Conservation (phyloP, 2,888 invertebrate species). For the Trissonchulus sp. region DNA sequence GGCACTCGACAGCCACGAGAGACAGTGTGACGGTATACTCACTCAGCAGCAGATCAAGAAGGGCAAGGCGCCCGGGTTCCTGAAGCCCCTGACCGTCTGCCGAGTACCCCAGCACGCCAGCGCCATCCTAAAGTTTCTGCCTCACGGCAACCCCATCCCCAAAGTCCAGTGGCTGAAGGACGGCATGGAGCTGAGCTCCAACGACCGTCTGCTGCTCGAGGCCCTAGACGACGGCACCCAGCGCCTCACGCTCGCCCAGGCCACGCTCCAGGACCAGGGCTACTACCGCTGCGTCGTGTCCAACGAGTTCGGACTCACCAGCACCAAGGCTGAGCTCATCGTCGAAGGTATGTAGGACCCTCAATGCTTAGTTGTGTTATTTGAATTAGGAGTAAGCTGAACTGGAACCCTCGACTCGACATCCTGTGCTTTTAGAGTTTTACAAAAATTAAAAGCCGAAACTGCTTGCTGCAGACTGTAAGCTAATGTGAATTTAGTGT, state of each 20-base stretch:
- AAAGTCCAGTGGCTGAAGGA: conserved; percentile 51
- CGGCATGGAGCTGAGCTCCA: conserved; percentile 46
- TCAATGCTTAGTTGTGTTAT: too few relatives aligned
- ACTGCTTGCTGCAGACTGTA: too few relatives aligned
- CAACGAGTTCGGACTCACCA: conserved; percentile 48
- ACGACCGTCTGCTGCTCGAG: conserved; percentile 43
- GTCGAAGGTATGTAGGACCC: conserved; percentile 41
- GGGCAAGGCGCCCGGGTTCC: conserved; percentile 52
- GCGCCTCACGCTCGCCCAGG: conserved; percentile 51
- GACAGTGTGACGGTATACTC: too few relatives aligned
- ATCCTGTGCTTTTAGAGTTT: too few relatives aligned
- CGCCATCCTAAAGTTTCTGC: conserved; percentile 47
- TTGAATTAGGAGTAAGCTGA: too few relatives aligned
- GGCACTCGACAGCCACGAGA: too few relatives aligned
- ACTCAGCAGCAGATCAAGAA: conserved; percentile 37
- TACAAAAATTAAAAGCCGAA: too few relatives aligned
- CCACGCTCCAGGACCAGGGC: conserved; percentile 67
- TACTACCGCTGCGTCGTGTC: conserved; percentile 62
- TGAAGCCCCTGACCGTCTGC: conserved; percentile 46
- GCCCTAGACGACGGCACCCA: conserved; percentile 48
- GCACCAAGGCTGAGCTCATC: conserved; percentile 49
- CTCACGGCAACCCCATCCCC: conserved; percentile 52
- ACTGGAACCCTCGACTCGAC: too few relatives aligned
- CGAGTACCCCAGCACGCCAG: conserved; percentile 39
- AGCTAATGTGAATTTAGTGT: too few relatives aligned